Evolutionary conservation across 2,888 invertebrate genomes (phyloP).

Genomic region (Lamproptera curius): DNA sequence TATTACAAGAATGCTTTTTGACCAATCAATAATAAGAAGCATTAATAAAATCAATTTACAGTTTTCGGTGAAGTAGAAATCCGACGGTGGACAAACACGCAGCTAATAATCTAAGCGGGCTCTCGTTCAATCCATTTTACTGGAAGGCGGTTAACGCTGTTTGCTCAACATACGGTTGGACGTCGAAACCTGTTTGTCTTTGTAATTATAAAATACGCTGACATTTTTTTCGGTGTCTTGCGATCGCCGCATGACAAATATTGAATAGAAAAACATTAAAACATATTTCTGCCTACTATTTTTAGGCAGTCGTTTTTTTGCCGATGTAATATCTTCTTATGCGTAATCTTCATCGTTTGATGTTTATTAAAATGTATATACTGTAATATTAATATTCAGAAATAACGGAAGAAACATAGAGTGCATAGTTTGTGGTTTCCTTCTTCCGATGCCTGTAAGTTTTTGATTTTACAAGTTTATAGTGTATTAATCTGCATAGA

Average conservation of each 20-base stretch:
- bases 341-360: too few species aligned
- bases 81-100: slow-evolving; percentile 8
- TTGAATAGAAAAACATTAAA: slow-evolving; percentile 11
- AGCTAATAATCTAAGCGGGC: not conserved
- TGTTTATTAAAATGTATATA: too few species aligned
- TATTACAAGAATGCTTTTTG: not conserved
- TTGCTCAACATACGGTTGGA: slow-evolving; percentile 17
- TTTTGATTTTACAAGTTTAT: too few species aligned
- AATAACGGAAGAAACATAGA: too few species aligned
- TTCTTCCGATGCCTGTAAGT: too few species aligned
- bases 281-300: not conserved
- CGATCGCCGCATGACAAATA: slow-evolving; percentile 11
- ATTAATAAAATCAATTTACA: too few species aligned
- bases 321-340: too few species aligned
- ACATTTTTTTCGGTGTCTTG: slow-evolving; percentile 13
- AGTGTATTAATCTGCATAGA: too few species aligned
- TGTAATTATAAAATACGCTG: slow-evolving; percentile 17
- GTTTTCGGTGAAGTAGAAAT: not conserved
- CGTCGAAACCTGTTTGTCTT: slow-evolving; percentile 16
- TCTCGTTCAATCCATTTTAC: slow-evolving; percentile 13
- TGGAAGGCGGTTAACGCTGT: slow-evolving; percentile 13
- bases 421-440: too few species aligned
- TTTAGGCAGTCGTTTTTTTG: not conserved
- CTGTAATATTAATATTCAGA: too few species aligned
- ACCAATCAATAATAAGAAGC: too few species aligned